phyloP scores from a whole-genome alignment of 35 echinoderm and acorn worm genomes.

The Diadema setosum region DNA sequence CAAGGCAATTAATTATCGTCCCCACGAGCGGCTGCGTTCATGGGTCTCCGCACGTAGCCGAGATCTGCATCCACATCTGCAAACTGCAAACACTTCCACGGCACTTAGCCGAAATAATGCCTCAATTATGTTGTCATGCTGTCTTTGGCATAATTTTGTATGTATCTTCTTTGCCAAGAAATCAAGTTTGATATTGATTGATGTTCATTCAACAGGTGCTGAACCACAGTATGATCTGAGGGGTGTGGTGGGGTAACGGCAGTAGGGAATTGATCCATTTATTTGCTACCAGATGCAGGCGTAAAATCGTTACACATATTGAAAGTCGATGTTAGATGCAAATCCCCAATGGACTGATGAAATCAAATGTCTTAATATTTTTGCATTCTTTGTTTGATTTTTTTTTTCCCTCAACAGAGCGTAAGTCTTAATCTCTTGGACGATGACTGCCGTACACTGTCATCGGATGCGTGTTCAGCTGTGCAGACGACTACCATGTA shows the following conservation, averaged over 20 bases:
- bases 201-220: too few species aligned
- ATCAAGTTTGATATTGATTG: neutral
- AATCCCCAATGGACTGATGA: neutral
- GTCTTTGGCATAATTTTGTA: too few species aligned
- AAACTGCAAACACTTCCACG: too few species aligned
- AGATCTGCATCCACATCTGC: neutral
- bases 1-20: neutral
- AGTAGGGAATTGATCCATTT: too few species aligned
- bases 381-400: neutral
- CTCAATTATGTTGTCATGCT: too few species aligned
- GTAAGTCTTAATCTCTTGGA: slow-evolving; percentile 56
- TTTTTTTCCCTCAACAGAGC: slow-evolving; percentile 38
- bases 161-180: too few species aligned
- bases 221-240: too few species aligned
- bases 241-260: too few species aligned
- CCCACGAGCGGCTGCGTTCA: neutral
- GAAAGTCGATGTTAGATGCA: too few species aligned
- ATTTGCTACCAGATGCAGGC: too few species aligned
- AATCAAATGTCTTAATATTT: neutral
- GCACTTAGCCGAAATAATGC: too few species aligned
- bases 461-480: slow-evolving; percentile 44
- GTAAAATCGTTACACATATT: too few species aligned
- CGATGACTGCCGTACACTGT: slow-evolving; percentile 39
- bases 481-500: neutral
- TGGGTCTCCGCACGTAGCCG: neutral